A percentile compares a stretch with the other conserved stretches of the same genome.
phyloP scores from a whole-genome alignment of 2,113 vertebrate genomes.

The Prunella himalayana region DNA sequence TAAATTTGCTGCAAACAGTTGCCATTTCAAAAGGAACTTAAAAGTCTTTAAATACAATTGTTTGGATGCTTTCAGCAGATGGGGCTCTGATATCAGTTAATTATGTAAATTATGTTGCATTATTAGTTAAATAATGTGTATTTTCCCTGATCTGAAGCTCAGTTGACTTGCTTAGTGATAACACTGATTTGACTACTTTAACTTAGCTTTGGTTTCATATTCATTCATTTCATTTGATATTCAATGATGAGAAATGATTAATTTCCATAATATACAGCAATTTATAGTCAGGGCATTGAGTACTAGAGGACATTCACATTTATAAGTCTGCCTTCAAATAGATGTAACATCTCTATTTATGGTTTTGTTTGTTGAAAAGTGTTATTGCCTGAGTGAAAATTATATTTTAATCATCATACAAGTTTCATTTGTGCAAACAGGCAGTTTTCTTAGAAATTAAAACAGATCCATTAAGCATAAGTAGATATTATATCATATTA shows the following conservation, averaged over 20 bases:
- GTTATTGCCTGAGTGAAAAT: not conserved
- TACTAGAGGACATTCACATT: not conserved
- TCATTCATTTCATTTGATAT: not conserved
- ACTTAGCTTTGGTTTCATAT: not conserved
- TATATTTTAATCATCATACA: not conserved
- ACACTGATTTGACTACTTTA: not conserved
- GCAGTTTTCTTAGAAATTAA: slow-evolving; percentile 23
- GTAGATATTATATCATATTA: slow-evolving; percentile 9
- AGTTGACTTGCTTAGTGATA: not conserved
- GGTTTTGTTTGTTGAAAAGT: not conserved
- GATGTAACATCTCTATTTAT: not conserved
- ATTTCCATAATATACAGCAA: not conserved
- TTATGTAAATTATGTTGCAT: not conserved
- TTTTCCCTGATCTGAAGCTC: not conserved
- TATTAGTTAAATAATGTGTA: not conserved
- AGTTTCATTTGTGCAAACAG: not conserved
- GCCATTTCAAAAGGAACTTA: not conserved
- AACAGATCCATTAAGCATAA: not conserved
- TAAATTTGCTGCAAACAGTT: not conserved
- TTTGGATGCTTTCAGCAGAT: not conserved
- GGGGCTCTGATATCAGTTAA: not conserved
- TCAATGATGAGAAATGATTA: not conserved
- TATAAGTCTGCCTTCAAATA: not conserved
- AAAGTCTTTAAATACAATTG: not conserved
- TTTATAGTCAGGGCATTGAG: not conserved